These are phyloP conservation scores for Melipona bicolor DNA, from an alignment of 2,888 invertebrate genomes.

Conservation along the genomic window DNA sequence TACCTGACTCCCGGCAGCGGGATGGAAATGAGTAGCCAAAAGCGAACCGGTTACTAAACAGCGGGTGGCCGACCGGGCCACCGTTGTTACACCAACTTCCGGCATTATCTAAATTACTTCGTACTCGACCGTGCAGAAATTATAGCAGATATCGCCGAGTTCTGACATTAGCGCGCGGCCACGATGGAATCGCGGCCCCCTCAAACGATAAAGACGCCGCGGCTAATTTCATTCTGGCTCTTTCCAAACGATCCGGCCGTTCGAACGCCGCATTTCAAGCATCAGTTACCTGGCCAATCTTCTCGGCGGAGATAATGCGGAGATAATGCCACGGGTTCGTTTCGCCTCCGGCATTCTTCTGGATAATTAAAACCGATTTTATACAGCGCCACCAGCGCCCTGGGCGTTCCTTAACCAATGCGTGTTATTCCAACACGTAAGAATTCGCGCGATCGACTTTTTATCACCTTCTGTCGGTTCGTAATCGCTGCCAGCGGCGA, in stretches of 20 bases:
- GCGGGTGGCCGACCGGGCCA: conserved; percentile 31
- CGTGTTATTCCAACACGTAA: conserved; percentile 9
- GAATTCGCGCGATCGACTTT: neutral
- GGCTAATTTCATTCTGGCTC: conserved; percentile 29
- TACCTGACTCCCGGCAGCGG: neutral
- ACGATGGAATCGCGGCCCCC: conserved; percentile 33
- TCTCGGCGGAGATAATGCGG: conserved; percentile 4
- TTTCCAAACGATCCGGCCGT: neutral
- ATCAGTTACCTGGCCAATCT: conserved; percentile 24
- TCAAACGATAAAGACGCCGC: conserved; percentile 55
- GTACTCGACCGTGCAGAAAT: conserved; percentile 61
- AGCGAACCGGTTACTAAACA: conserved; percentile 49
- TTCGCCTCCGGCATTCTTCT: conserved; percentile 13
- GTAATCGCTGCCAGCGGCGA: neutral
- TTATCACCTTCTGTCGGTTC: neutral
- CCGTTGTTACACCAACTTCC: conserved; percentile 72
- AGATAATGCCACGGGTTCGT: neutral
- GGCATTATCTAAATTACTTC: conserved; percentile 78
- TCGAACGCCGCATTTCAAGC: conserved; percentile 5
- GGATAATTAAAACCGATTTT: conserved; percentile 51
- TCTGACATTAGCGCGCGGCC: conserved; percentile 46
- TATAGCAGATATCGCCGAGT: conserved; percentile 61
- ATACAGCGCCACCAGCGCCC: neutral
- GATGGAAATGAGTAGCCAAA: conserved; percentile 29
- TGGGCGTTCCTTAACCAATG: conserved; percentile 33